These are phyloP conservation scores for Dynastes maya DNA, from an alignment of 2,888 invertebrate genomes.

Conservation along the genomic window DNA sequence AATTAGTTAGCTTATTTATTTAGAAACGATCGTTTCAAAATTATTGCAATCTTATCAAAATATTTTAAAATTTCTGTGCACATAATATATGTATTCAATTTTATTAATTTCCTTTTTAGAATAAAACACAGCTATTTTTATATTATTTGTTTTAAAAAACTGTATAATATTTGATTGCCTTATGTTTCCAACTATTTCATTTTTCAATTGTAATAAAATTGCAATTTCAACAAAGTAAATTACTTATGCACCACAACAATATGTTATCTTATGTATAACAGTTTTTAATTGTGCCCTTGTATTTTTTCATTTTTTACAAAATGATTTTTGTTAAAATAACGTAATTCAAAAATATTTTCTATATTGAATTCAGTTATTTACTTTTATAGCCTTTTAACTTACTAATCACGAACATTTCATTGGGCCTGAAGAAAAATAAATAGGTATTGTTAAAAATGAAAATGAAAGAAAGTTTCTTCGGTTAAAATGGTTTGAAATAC, in stretches of 20 bases:
- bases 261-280: constrained; percentile 66
- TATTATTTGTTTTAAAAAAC: constrained; percentile 61
- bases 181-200: constrained; percentile 60
- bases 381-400: constrained; percentile 56
- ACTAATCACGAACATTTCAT: constrained; percentile 55
- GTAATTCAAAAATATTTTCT: constrained; percentile 57
- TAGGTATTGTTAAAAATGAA: constrained; percentile 9
- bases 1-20: constrained; percentile 50
- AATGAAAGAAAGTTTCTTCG: neutral
- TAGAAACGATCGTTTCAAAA: constrained; percentile 58
- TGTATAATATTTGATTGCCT: constrained; percentile 69
- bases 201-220: constrained; percentile 60
- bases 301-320: constrained; percentile 62
- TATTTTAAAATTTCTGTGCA: constrained; percentile 68
- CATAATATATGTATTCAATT: constrained; percentile 60
- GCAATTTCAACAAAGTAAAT: constrained; percentile 66
- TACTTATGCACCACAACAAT: constrained; percentile 66
- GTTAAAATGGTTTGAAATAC: constrained; percentile 13
- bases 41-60: constrained; percentile 71
- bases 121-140: constrained; percentile 69
- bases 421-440: constrained; percentile 7
- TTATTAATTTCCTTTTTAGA: constrained; percentile 63
- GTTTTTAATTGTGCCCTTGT: constrained; percentile 69
- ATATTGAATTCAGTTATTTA: constrained; percentile 51
- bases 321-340: constrained; percentile 39